phyloP scores from a whole-genome alignment of 1,140 invertebrate genomes.

The Scaptomyza hsui region DNA sequence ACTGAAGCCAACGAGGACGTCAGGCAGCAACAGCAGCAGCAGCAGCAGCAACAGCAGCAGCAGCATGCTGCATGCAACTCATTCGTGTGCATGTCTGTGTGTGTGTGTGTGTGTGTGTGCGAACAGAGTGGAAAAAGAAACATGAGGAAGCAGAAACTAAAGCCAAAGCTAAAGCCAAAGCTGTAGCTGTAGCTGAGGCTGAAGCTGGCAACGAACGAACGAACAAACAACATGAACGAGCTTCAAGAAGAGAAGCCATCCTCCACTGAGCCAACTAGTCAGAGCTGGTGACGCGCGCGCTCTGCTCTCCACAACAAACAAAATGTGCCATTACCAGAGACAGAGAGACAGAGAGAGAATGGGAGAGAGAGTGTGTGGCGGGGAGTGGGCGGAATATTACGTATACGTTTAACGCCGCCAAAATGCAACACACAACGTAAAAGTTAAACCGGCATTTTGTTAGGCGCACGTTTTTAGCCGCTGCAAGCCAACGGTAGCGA shows the following conservation, averaged over 20 bases:
- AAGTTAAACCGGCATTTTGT: conserved; percentile 72
- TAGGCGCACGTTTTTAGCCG: conserved; percentile 59
- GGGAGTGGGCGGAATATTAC: conserved; percentile 44
- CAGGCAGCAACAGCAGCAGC: conserved; percentile 28
- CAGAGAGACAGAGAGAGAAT: not conserved
- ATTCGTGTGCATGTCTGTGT: conserved; percentile 8
- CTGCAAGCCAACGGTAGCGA: conserved; percentile 22
- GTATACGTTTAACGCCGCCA: conserved; percentile 58
- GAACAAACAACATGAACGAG: conserved; percentile 38
- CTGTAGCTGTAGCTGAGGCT: conserved; percentile 38
- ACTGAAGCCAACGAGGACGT: conserved; percentile 44
- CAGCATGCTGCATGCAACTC: conserved; percentile 48
- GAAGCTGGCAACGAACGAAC: conserved; percentile 42
- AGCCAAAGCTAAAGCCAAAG: conserved; percentile 23
- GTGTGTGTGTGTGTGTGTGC: conserved; percentile 28
- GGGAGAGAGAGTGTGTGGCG: not conserved
- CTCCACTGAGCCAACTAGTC: conserved; percentile 30
- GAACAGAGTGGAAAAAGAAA: conserved; percentile 56
- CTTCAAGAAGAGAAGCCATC: conserved; percentile 29
- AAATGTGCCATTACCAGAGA: conserved; percentile 4
- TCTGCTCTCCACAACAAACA: conserved; percentile 44
- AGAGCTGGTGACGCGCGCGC: conserved; percentile 66
- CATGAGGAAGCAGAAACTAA: conserved; percentile 58
- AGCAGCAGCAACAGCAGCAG: conserved; percentile 36
- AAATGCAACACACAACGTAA: conserved; percentile 57